phyloP scores from a whole-genome alignment of 2,113 vertebrate genomes.

The Lepus europaeus region DNA sequence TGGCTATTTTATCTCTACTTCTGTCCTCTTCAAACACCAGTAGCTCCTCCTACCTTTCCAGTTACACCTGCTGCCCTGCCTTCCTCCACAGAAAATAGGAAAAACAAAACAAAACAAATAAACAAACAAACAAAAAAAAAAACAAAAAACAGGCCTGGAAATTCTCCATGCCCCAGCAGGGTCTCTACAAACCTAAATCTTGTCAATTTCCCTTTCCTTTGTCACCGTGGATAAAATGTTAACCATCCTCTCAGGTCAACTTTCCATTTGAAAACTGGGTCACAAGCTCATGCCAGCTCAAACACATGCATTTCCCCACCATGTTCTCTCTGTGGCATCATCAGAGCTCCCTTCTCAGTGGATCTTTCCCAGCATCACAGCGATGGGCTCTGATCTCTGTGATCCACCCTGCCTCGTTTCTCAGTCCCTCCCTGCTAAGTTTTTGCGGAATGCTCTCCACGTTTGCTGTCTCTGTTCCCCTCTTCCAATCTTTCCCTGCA shows the following conservation, averaged over 20 bases:
- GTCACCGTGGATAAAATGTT: neutral
- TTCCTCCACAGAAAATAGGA: neutral
- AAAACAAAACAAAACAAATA: neutral
- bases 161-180: neutral
- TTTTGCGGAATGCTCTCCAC: neutral
- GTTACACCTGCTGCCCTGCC: neutral
- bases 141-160: neutral
- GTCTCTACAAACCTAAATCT: neutral
- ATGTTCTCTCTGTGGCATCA: neutral
- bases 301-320: neutral
- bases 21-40: neutral
- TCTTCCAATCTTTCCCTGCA: conserved; percentile 47
- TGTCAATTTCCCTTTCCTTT: neutral
- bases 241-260: neutral
- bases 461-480: neutral
- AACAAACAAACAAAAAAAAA: no score
- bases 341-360: neutral
- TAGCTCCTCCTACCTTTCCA: neutral
- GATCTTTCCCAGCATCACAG: neutral
- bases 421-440: neutral
- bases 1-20: neutral
- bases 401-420: neutral
- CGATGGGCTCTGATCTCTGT: neutral
- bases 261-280: neutral
- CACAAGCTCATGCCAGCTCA: neutral